Percentiles rank a stretch among this genome's conserved stretches.
These are phyloP conservation scores for Plusia festucae DNA, from an alignment of 2,888 invertebrate genomes.

Conservation along the genomic window DNA sequence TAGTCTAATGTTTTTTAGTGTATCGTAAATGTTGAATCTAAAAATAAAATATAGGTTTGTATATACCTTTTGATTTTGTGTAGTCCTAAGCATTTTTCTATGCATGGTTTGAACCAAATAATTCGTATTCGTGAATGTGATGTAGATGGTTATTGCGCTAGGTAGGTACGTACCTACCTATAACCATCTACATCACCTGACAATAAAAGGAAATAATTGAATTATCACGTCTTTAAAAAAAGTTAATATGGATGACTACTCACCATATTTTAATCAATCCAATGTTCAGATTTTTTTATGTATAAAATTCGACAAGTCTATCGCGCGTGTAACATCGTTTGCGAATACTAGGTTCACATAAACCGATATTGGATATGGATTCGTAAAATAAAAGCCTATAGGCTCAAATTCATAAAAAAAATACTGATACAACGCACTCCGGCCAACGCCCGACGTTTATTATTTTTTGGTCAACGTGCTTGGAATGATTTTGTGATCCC, in stretches of 20 bases:
- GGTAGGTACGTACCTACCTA: no score
- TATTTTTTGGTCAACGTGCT: conserved; percentile 1
- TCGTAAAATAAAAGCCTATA: background rate
- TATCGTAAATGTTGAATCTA: conserved; percentile 36
- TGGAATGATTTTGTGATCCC: conserved; percentile 3
- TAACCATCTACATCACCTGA: no score
- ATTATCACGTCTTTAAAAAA: no score
- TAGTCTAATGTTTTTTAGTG: conserved; percentile 33
- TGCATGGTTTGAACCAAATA: no score
- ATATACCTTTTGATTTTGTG: background rate
- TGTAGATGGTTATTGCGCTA: no score
- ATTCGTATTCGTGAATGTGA: no score
- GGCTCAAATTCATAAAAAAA: background rate
- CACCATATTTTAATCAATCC: no score
- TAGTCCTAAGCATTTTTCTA: no score
- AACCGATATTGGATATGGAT: background rate
- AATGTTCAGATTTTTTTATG: no score
- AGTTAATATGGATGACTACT: no score
- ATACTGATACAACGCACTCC: background rate
- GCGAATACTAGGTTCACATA: background rate
- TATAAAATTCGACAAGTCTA: background rate
- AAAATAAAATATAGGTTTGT: conserved; percentile 13
- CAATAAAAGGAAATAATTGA: no score
- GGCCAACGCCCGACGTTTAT: background rate
- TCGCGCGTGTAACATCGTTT: background rate